phyloP scores from a whole-genome alignment of 2,797 vertebrate species.

The Setipinna tenuifilis region DNA sequence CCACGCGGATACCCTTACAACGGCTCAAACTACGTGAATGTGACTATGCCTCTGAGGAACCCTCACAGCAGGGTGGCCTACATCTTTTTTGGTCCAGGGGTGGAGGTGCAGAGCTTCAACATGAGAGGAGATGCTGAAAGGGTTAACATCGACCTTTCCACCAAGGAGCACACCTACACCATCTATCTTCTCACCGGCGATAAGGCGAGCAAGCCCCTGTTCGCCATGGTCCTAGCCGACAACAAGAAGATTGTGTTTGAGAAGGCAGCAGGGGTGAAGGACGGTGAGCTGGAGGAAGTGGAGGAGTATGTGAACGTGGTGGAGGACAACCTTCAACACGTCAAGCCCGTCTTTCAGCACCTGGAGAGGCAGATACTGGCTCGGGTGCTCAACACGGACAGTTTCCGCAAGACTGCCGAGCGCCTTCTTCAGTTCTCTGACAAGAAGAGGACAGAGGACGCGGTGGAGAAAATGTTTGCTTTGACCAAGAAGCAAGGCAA shows the following conservation, averaged over 20 bases:
- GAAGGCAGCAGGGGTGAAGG: constrained; percentile 65
- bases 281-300: constrained; percentile 75
- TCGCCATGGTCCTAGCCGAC: constrained; percentile 87
- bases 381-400: constrained; percentile 85
- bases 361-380: constrained; percentile 92
- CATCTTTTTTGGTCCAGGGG: constrained; percentile 89
- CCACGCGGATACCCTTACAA: constrained; percentile 92
- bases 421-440: constrained; percentile 89
- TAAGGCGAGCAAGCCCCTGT: constrained; percentile 78
- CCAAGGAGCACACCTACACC: constrained; percentile 83
- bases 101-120: constrained; percentile 90
- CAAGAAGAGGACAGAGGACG: constrained; percentile 88
- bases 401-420: constrained; percentile 89
- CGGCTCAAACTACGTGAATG: constrained; percentile 94
- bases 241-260: constrained; percentile 90
- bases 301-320: constrained; percentile 84
- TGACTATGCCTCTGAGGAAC: constrained; percentile 85
- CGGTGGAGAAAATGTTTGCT: constrained; percentile 87
- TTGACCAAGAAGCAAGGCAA: constrained; percentile 83
- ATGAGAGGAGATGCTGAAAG: constrained; percentile 84
- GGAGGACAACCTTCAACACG: constrained; percentile 88
- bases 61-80: constrained; percentile 88
- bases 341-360: constrained; percentile 94
- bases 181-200: constrained; percentile 86
- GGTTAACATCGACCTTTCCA: constrained; percentile 87